These are phyloP conservation scores for Mixornis gularis DNA, from an alignment of 2,113 vertebrate genomes.

Conservation along the genomic window DNA sequence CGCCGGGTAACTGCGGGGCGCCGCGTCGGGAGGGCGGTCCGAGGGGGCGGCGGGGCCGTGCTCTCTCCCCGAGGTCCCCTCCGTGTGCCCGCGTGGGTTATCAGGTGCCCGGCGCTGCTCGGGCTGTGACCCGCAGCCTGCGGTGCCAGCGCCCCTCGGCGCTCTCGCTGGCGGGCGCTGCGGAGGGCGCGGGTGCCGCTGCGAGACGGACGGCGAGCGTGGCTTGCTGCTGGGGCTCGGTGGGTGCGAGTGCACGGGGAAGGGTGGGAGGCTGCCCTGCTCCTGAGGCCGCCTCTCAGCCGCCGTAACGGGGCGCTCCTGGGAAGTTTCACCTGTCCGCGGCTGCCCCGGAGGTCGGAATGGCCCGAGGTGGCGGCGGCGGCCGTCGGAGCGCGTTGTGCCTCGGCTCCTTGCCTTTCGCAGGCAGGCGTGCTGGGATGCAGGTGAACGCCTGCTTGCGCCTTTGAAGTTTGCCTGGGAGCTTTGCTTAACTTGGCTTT, in stretches of 20 bases:
- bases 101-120: background rate
- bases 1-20: slow-evolving; percentile 70
- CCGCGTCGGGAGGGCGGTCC: background rate
- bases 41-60: background rate
- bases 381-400: too few relatives aligned
- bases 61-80: background rate
- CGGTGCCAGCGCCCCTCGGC: background rate
- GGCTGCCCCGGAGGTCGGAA: background rate
- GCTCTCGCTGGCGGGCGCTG: too few relatives aligned
- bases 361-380: background rate
- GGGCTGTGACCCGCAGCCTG: background rate
- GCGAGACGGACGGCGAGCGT: background rate
- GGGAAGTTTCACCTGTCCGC: background rate
- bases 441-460: background rate
- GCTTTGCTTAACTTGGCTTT: background rate
- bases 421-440: background rate
- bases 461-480: slow-evolving; percentile 28
- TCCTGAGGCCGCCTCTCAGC: background rate
- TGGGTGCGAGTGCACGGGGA: too few relatives aligned
- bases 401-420: background rate
- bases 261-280: too few relatives aligned
- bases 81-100: background rate
- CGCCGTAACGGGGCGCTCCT: background rate
- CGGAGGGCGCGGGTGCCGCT: background rate
- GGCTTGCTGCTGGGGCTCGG: background rate